A percentile compares a stretch with the other conserved stretches of the same genome.
These are phyloP conservation scores for Scalopus aquaticus DNA, from an alignment of 2,113 vertebrate species.

Conservation along the genomic window DNA sequence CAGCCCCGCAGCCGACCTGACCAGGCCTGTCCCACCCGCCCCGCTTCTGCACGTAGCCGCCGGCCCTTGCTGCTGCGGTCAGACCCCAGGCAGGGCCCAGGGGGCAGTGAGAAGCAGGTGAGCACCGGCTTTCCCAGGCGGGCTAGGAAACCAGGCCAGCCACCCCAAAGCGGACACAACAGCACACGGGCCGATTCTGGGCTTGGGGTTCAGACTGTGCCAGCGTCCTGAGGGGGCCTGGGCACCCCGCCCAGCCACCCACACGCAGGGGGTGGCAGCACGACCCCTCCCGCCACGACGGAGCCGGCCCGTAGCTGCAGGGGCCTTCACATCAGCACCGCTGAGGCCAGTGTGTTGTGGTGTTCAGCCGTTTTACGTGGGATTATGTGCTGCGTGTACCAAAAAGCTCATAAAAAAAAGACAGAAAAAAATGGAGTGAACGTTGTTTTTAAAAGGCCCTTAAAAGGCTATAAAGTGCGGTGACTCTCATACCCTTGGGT, in stretches of 20 bases:
- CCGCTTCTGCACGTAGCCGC: fast-evolving
- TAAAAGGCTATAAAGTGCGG: conserved; percentile 64
- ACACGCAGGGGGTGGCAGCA: background rate
- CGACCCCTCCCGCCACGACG: background rate
- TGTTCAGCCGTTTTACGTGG: conserved; percentile 41
- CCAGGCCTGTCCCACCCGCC: background rate
- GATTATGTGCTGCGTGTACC: conserved; percentile 53
- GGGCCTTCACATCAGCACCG: background rate
- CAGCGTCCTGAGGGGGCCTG: background rate
- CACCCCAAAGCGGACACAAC: too few relatives aligned
- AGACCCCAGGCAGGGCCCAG: background rate
- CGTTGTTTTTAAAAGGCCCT: conserved; percentile 69
- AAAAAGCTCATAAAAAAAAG: conserved; percentile 62
- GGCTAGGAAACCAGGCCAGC: background rate
- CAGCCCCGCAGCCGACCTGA: background rate
- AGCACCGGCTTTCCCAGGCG: background rate
- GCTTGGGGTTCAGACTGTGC: fast-evolving
- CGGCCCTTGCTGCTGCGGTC: background rate
- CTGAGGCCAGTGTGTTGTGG: background rate
- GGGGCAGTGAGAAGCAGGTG: background rate
- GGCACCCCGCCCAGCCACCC: background rate
- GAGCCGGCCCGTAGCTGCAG: background rate
- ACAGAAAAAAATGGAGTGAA: conserved; percentile 49
- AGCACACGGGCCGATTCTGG: fast-evolving
- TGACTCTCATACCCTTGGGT: conserved; percentile 67